Base-by-base conservation (phyloP, 2,113 vertebrate species). In the Hypomesus transpacificus region DNA sequence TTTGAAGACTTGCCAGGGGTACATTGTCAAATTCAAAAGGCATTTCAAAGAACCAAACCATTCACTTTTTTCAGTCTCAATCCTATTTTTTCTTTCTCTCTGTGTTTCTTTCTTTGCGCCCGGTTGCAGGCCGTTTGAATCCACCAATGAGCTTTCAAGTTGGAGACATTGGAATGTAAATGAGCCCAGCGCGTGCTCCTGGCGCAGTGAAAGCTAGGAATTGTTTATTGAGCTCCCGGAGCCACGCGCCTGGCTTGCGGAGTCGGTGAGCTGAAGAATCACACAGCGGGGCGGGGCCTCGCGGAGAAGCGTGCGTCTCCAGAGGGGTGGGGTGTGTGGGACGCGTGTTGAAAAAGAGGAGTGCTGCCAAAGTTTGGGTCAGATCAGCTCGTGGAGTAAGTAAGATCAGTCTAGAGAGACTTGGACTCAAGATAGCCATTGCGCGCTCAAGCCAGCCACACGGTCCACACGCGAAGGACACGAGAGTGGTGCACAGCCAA, bases 221-320 rank as follows among this genome's bases (percentile, higher is more conserved):
- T 93, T 93, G 93, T 91, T 89, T 88, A 89, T 87, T 89, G 90
- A 89, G 89, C 91, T 89, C 83, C 88, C 86, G 81, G 85, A 93
- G 94, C 93, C 94, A 95, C 95, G 94, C 93, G 94, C 93, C 94
- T 73, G 91, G 92, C 92, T 84, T 80, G 82, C 86, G 87, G 88
- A 89, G 90, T 84, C 87, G 70, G 87, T 75, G 86, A 63, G 82
- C 60, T 73, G 82, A 86, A 82, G 84, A 90, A 89, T 89, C 89
- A 87, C 91, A 86, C 88, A 80, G 90, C 87, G 85, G 89, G 91
- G 89, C 90, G 93, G 91, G 89, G 92, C 90, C 89, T 91, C 83
- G 80, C 82, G 71, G 74, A 84, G 89, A 86, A 90, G 91, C 90
- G 92, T 93, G 90, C 88, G 88, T 86, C 85, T 80, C 83, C 80